phyloP scores from a whole-genome alignment of 2,797 vertebrate genomes.

The Morelia viridis region DNA sequence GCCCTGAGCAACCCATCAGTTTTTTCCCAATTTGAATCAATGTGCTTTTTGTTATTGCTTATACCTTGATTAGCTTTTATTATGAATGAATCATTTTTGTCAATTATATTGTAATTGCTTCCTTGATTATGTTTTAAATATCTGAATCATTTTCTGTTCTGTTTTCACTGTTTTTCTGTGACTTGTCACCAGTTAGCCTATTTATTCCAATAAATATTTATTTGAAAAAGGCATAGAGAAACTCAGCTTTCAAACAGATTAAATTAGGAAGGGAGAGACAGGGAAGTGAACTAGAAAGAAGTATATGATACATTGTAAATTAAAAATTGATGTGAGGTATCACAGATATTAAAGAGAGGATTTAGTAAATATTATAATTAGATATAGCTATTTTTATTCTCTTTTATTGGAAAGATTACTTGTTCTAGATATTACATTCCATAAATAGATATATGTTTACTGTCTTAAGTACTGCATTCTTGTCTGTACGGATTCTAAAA shows the following conservation, averaged over 20 bases:
- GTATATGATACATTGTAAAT: neutral
- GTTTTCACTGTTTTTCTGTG: neutral
- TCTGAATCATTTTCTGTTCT: neutral
- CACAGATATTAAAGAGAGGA: neutral
- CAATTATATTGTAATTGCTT: neutral
- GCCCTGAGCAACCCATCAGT: neutral
- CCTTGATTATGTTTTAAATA: neutral
- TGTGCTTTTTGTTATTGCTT: neutral
- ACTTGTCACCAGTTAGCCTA: neutral
- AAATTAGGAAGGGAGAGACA: neutral
- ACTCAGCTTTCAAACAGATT: neutral
- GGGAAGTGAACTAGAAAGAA: neutral
- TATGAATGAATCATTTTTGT: neutral
- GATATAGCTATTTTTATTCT: neutral
- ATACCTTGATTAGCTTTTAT: neutral
- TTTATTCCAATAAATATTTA: neutral
- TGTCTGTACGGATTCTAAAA: neutral
- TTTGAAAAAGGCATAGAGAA: neutral
- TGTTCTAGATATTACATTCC: neutral
- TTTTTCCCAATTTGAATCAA: neutral
- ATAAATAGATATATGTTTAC: neutral
- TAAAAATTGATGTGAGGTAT: neutral
- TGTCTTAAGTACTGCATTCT: neutral
- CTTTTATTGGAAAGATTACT: neutral
- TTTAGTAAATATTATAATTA: neutral